Base-by-base conservation (phyloP, 2,888 invertebrate species). In the Oligia latruncula region DNA sequence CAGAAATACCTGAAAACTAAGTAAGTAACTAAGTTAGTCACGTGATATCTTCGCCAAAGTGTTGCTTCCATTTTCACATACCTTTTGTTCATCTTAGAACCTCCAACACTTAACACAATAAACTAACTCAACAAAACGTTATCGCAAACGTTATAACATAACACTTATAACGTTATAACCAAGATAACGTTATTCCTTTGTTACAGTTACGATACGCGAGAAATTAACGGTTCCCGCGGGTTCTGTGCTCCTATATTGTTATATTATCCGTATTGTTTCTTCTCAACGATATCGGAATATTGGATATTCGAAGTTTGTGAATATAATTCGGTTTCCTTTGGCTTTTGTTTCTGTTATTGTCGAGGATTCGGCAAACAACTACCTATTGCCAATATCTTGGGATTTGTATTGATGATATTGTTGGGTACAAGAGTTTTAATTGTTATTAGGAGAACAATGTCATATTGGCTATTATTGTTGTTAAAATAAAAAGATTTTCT, bases 221-320 rank as follows among this genome's bases (percentile, higher is more conserved):
- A 79, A 81, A 82, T 78, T 87, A 86, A 88, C 68, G 20, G 76
- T 52, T 74, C 88, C 81, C 87, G 13, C 20, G 80, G 80, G 80
- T 76, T 73, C 11, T 13, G n/a, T 64, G 23, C 82, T 64, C 20
- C 60, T 52, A 68, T 43, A 74, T 58, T 71, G 72, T 74, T 67
- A 11, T 66, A 67, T 66, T 58, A 64, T 71, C 68, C 72, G 77
- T 82, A 77, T 85, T 85, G 83, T 86, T 73, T 77, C 66, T 72
- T 55, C 66, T 29, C 74, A 29, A 60, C 52, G 78, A 76, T 85
- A 84, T 85, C 66, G 68, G 82, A 60, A 70, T 71, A 83, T 85
- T 80, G 77, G 83, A 65, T 80, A 74, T 75, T 77, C 40, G 67
- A 71, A 86, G 65, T 86, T 83, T 65, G 52, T 43, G 68, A 71